Evolutionary conservation across 2,797 vertebrate species (phyloP), one percentile per base, ranked within the genome.

Genomic region (Hipposideros larvatus): DNA sequence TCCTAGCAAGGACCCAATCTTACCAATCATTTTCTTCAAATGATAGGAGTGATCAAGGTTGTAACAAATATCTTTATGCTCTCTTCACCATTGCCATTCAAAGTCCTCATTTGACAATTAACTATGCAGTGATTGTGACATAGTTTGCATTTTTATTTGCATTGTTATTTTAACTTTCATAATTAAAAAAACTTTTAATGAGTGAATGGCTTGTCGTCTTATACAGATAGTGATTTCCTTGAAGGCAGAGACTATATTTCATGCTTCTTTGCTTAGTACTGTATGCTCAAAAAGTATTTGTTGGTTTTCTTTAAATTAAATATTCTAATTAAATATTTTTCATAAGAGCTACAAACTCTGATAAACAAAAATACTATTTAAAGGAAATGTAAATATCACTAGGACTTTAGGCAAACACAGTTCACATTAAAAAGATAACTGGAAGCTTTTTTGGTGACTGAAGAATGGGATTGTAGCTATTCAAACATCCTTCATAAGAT

Each of bases 31-130:
- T 87, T 94, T 82, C 73, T 88, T 88, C 51, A 71, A 26, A 46
- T 92, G 83, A 71, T 71, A 91, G 61, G 65, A 90, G 19, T 31
- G 55, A 94, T 86, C 73, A 95, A 91, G 68, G 59, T 63, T 82
- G 37, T 63, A 82, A 90, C 26, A 83, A 90, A 86, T 65, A 57
- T 51, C 74, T 87, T 82, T 31, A 74, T 70, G 61, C 21, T 90
- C 24, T 89, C 16, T 90, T 71, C 14, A n/a, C 87, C 51, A 31
- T n/a, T 14, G 5, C 71, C 55, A 94, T 74, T 82, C 78, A 43
- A 83, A 95, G 65, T 26, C 46, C 66, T 88, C 80, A 79, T 73
- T 85, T 93, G 95, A 57, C 63, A 95, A 92, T 90, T 96, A 91
- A 91, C 71, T 24, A 83, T 59, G 41, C 46, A 90, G 59, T 34